These are phyloP conservation scores for Rhabdornis inornatus DNA, from an alignment of 2,113 vertebrate genomes.

Conservation along the genomic window DNA sequence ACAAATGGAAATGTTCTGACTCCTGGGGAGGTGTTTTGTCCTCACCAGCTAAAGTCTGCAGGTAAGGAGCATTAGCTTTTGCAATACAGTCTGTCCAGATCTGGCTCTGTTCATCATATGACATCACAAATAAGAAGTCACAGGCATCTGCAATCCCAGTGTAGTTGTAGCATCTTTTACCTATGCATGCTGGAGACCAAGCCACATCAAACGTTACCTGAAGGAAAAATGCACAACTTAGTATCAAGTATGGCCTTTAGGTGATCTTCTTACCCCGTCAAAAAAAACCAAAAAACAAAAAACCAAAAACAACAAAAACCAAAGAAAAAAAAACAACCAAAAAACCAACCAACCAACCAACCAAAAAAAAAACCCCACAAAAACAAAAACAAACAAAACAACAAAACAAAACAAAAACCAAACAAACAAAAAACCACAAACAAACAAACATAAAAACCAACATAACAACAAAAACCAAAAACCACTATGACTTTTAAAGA, in stretches of 20 bases:
- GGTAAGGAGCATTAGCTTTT: conserved; percentile 88
- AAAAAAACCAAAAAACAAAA: too few relatives aligned
- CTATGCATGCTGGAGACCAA: conserved; percentile 89
- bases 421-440: too few relatives aligned
- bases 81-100: conserved; percentile 87
- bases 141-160: conserved; percentile 85
- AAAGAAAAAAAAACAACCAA: too few relatives aligned
- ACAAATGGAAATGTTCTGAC: background rate
- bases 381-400: too few relatives aligned
- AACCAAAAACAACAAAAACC: too few relatives aligned
- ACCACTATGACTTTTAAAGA: background rate
- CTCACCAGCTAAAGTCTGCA: conserved; percentile 85
- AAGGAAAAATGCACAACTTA: background rate
- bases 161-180: conserved; percentile 92
- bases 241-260: background rate
- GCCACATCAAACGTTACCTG: conserved; percentile 96
- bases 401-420: too few relatives aligned
- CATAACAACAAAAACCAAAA: too few relatives aligned
- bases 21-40: background rate
- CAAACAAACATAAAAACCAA: too few relatives aligned
- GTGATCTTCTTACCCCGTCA: background rate
- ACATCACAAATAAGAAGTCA: conserved; percentile 97
- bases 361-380: too few relatives aligned
- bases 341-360: background rate
- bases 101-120: conserved; percentile 94